phyloP scores from a whole-genome alignment of 2,113 vertebrate species.

The Lophura nycthemera region DNA sequence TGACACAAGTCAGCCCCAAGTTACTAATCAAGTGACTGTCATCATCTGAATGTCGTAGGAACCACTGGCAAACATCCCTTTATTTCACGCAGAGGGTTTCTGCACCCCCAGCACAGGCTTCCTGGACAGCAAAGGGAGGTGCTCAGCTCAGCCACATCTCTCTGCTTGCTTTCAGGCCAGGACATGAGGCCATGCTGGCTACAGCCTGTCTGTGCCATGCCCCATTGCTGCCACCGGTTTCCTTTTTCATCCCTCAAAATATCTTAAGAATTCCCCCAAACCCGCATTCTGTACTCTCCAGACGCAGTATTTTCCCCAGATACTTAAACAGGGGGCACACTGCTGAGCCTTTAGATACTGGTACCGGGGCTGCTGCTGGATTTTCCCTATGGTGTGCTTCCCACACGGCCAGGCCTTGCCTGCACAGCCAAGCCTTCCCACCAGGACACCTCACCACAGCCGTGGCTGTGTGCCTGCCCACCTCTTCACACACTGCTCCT shows the following conservation, averaged over 20 bases:
- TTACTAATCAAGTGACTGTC: neutral
- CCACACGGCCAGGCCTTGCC: neutral
- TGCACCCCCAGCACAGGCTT: neutral
- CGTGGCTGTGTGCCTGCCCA: neutral
- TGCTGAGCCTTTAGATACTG: neutral
- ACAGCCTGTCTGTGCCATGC: neutral
- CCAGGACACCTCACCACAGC: neutral
- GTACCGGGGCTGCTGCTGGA: neutral
- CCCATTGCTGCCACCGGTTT: neutral
- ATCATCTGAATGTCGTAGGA: too few relatives aligned
- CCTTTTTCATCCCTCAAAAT: neutral
- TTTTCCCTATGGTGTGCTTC: neutral
- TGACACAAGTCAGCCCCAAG: neutral
- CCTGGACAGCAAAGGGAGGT: neutral
- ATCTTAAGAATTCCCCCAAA: neutral
- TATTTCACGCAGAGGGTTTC: neutral
- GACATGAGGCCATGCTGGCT: neutral
- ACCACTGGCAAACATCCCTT: neutral
- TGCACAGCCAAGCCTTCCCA: rapidly evolving
- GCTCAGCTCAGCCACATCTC: neutral
- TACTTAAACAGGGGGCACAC: neutral
- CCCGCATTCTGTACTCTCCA: neutral
- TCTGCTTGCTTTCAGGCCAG: neutral
- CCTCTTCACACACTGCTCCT: neutral
- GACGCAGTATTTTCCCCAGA: neutral